Conservation (phyloP, 2,113 vertebrate genomes). For the Pseudolaguvia tuberculata region DNA sequence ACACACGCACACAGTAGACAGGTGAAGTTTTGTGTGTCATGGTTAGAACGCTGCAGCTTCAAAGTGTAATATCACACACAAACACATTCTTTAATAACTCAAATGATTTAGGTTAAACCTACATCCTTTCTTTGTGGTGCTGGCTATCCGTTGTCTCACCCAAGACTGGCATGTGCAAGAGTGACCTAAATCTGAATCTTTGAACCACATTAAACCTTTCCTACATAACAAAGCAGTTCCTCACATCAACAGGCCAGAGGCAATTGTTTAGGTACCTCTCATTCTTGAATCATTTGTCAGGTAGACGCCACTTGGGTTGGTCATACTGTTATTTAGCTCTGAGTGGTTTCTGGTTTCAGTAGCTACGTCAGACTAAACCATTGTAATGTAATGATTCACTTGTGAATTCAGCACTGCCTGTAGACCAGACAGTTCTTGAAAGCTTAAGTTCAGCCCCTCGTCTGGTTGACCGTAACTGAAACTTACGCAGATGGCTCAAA, state of each 20-base stretch:
- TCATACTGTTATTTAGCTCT: background rate
- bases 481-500: constrained; percentile 36
- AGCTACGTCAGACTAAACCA: background rate
- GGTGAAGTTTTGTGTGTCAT: background rate
- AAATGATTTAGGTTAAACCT: background rate
- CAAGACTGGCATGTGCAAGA: constrained; percentile 9
- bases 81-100: background rate
- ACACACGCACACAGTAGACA: background rate
- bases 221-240: background rate
- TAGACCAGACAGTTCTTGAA: constrained; percentile 9
- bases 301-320: background rate
- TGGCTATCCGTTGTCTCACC: background rate
- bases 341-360: constrained; percentile 5
- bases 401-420: background rate
- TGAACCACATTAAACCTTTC: constrained; percentile 19
- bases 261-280: background rate
- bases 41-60: background rate
- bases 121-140: background rate
- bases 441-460: background rate
- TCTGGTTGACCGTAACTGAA: constrained; percentile 22
- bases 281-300: constrained; percentile 14
- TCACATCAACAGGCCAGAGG: background rate
- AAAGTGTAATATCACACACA: background rate
- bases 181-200: constrained; percentile 18
- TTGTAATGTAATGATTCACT: constrained; percentile 19